A percentile compares a stretch with the other conserved stretches of the same genome.
Evolutionary conservation across 2,113 vertebrate genomes (phyloP).

Genomic region (Platichthys flesus): DNA sequence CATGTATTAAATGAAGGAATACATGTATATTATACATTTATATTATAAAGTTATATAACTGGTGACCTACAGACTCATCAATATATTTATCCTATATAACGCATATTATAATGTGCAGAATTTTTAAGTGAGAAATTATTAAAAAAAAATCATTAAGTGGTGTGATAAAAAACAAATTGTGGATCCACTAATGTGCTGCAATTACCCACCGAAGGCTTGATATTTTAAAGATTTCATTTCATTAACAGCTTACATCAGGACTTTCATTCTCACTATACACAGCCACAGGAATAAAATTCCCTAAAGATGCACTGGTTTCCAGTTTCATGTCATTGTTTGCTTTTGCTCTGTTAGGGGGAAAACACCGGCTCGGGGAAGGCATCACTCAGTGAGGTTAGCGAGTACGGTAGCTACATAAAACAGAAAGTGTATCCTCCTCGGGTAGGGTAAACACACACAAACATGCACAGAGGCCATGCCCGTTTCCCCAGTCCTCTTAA

Average conservation of each 20-base stretch:
- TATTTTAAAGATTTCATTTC: conserved; percentile 67
- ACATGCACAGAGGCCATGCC: conserved; percentile 61
- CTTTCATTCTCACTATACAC: conserved; percentile 41
- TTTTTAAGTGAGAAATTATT: conserved; percentile 67
- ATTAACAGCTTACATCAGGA: conserved; percentile 64
- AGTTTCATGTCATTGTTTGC: conserved; percentile 67
- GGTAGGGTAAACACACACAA: conserved; percentile 77
- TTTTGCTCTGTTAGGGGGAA: conserved; percentile 57
- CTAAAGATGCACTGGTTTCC: conserved; percentile 66
- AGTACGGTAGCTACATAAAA: conserved; percentile 71
- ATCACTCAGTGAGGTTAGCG: conserved; percentile 71
- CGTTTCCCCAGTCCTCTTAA: conserved; percentile 77
- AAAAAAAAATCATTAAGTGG: conserved; percentile 63
- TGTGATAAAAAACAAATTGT: conserved; percentile 68
- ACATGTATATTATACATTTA: conserved; percentile 30
- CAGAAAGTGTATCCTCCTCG: conserved; percentile 73
- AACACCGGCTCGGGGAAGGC: conserved; percentile 56
- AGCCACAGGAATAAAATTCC: conserved; percentile 65
- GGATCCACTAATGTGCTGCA: conserved; percentile 63
- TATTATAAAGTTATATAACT: conserved; percentile 8
- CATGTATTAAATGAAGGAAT: conserved; percentile 11
- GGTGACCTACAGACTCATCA: conserved; percentile 45
- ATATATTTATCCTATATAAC: conserved; percentile 57
- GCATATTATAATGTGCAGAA: conserved; percentile 51
- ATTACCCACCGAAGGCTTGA: conserved; percentile 62